phyloP scores from a whole-genome alignment of 2,113 vertebrate species.

The Holacanthus passer region DNA sequence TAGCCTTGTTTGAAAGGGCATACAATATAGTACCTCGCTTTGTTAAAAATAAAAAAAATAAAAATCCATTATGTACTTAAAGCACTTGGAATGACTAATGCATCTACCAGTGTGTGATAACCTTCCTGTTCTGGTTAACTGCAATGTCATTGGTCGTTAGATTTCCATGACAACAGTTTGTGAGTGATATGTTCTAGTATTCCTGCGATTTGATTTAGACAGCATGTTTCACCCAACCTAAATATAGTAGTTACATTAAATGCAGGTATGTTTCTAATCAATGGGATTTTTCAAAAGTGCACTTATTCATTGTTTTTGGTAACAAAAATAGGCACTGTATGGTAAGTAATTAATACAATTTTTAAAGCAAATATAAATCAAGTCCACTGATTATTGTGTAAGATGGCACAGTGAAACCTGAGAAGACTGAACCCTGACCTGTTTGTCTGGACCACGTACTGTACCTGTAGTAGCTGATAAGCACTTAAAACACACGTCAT shows the following conservation, averaged over 20 bases:
- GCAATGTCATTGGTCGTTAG: slow-evolving; percentile 50
- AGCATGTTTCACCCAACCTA: slow-evolving; percentile 49
- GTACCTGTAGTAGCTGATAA: slow-evolving; percentile 12
- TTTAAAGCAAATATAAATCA: slow-evolving; percentile 33
- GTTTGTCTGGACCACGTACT: slow-evolving; percentile 41
- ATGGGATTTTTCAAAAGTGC: slow-evolving; percentile 64
- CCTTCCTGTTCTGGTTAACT: slow-evolving; percentile 26
- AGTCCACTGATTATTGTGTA: slow-evolving; percentile 5
- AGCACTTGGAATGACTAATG: slow-evolving; percentile 50
- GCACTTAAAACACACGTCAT: slow-evolving; percentile 2
- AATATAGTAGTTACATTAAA: slow-evolving; percentile 21
- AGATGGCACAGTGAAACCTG: not conserved
- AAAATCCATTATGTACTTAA: slow-evolving; percentile 16
- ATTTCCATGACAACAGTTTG: slow-evolving; percentile 33
- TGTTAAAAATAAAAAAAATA: slow-evolving; percentile 25
- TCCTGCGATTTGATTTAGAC: slow-evolving; percentile 35
- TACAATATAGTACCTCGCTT: slow-evolving; percentile 45
- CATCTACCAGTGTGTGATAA: slow-evolving; percentile 39
- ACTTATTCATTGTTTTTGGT: slow-evolving; percentile 62
- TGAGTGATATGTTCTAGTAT: slow-evolving; percentile 27
- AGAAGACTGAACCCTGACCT: slow-evolving; percentile 19
- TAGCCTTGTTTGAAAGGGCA: slow-evolving; percentile 58
- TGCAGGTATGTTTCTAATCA: slow-evolving; percentile 53
- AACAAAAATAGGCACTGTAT: slow-evolving; percentile 24
- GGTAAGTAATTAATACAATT: not conserved